Percentiles rank a stretch among this genome's conserved stretches.
Evolutionary conservation across 2,113 vertebrate genomes (phyloP).

Genomic region (Python bivittatus): DNA sequence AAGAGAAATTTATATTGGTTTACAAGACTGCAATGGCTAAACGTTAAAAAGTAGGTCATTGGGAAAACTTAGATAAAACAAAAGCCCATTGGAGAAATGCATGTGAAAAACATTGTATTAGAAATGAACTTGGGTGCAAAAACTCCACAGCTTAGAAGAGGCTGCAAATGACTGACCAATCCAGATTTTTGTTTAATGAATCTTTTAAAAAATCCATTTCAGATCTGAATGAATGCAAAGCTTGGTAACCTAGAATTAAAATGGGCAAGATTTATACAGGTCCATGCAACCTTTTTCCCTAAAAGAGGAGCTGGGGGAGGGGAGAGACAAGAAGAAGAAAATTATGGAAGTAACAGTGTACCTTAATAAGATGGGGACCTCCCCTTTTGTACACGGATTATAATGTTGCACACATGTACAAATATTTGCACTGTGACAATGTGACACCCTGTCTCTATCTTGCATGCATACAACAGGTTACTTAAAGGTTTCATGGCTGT

Average conservation of each 20-base stretch:
- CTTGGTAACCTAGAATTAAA: neutral
- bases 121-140: neutral
- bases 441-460: neutral
- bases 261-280: neutral
- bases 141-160: neutral
- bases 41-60: neutral
- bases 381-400: neutral
- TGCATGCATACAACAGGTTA: neutral
- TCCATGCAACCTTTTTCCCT: neutral
- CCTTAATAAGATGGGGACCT: neutral
- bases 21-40: neutral
- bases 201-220: neutral
- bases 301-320: neutral
- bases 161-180: neutral
- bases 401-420: neutral
- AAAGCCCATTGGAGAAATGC: neutral
- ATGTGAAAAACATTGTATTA: neutral
- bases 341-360: neutral
- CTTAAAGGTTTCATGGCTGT: neutral
- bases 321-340: neutral
- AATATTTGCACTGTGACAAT: neutral
- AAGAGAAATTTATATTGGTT: neutral
- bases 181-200: neutral
- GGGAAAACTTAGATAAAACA: neutral
- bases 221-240: neutral